Conservation (phyloP, 2,113 vertebrate species). For the Himantopus leucocephalus region DNA sequence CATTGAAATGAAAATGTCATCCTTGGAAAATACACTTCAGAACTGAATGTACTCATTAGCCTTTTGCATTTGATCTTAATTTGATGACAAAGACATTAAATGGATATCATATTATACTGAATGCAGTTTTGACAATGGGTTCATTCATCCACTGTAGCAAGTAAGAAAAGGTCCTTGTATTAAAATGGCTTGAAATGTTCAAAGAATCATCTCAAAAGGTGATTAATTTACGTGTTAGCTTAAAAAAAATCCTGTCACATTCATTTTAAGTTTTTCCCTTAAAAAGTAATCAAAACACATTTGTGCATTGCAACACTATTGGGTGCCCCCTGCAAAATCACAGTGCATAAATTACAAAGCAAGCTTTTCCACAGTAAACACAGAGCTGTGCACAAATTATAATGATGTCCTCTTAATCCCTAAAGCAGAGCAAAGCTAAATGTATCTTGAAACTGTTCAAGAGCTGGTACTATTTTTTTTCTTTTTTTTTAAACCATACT, state of each 20-base stretch:
- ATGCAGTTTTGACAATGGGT: constrained; percentile 2
- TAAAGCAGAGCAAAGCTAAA: constrained; percentile 1
- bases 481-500: neutral
- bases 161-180: neutral
- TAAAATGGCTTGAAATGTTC: constrained; percentile 14
- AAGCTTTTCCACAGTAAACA: neutral
- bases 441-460: neutral
- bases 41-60: neutral
- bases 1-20: constrained; percentile 27
- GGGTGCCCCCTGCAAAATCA: neutral
- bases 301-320: neutral
- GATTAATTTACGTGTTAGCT: neutral
- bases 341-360: constrained; percentile 29
- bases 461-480: neutral
- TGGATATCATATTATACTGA: neutral
- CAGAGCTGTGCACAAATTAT: neutral
- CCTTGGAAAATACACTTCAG: constrained; percentile 15
- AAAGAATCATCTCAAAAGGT: neutral
- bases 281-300: constrained; percentile 34
- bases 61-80: constrained; percentile 43
- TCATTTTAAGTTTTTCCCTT: neutral
- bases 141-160: neutral
- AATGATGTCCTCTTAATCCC: neutral
- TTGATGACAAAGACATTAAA: constrained; percentile 47
- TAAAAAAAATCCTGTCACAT: neutral